phyloP scores from a whole-genome alignment of 2,797 vertebrate genomes.

The Notoglanidium macrostoma region DNA sequence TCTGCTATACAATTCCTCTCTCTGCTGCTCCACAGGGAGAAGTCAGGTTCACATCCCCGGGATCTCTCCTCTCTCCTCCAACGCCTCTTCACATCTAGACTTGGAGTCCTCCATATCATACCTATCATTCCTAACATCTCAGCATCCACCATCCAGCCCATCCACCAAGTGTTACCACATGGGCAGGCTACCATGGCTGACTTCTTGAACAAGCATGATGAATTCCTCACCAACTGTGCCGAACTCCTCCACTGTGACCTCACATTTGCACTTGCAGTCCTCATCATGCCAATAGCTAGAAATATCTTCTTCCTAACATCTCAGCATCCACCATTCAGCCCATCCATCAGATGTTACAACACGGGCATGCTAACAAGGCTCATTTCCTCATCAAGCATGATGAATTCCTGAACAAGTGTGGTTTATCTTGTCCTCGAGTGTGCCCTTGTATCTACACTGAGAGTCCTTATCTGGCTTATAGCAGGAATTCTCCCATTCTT shows the following conservation, averaged over 20 bases:
- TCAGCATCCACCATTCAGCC: constrained; percentile 40
- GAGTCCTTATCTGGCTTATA: constrained; percentile 54
- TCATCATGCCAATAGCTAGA: constrained; percentile 74
- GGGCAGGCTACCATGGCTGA: neutral
- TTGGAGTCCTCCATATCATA: constrained; percentile 70
- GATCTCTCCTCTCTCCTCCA: constrained; percentile 62
- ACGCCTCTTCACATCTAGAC: constrained; percentile 69
- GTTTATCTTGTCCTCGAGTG: constrained; percentile 9
- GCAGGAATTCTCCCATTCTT: neutral
- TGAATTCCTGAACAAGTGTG: neutral
- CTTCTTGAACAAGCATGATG: neutral
- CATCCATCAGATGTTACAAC: neutral
- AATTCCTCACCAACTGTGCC: neutral
- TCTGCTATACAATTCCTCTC: constrained; percentile 50
- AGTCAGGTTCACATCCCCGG: constrained; percentile 70
- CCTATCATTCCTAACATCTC: constrained; percentile 55
- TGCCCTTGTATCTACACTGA: neutral
- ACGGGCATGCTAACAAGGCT: neutral
- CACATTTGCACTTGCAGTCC: constrained; percentile 58
- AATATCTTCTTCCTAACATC: constrained; percentile 42
- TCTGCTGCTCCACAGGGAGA: constrained; percentile 60
- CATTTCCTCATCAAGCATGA: constrained; percentile 3
- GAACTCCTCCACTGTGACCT: neutral
- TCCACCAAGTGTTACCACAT: neutral
- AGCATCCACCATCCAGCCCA: constrained; percentile 43